phyloP scores from a whole-genome alignment of 2,888 invertebrate species.

The Hemaris fuciformis region DNA sequence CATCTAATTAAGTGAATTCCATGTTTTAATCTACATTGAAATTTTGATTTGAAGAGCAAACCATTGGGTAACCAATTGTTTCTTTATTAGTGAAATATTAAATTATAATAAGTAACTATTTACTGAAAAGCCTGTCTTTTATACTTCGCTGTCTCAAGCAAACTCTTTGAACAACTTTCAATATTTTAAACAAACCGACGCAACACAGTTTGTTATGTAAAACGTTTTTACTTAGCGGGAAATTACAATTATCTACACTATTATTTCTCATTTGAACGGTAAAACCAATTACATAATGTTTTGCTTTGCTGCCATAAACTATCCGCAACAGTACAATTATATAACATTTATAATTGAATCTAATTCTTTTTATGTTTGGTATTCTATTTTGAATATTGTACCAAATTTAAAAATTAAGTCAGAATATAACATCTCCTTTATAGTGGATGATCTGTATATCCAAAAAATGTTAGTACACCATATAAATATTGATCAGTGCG shows the following conservation, averaged over 20 bases:
- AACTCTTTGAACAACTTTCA: background rate
- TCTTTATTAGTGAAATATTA: slow-evolving; percentile 3
- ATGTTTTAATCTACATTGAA: background rate
- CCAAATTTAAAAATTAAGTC: too few species aligned
- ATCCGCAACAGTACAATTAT: background rate
- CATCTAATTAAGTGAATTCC: slow-evolving; percentile 1
- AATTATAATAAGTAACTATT: background rate
- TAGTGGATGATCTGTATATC: too few species aligned
- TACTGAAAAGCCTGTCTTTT: background rate
- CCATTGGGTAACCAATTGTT: background rate
- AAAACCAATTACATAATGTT: background rate
- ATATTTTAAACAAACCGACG: background rate
- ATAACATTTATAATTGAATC: background rate
- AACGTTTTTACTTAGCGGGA: background rate
- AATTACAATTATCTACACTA: background rate
- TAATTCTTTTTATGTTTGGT: background rate
- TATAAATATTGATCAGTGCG: too few species aligned
- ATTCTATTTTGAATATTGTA: background rate
- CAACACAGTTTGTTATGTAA: background rate
- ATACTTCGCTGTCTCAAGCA: background rate
- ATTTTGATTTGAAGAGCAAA: slow-evolving; percentile 5
- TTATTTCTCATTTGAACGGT: background rate
- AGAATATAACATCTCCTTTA: too few species aligned
- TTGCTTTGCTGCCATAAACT: background rate
- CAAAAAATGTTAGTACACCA: too few species aligned